These are phyloP conservation scores for Galendromus occidentalis DNA, from an alignment of 1,140 invertebrate genomes.

Conservation along the genomic window DNA sequence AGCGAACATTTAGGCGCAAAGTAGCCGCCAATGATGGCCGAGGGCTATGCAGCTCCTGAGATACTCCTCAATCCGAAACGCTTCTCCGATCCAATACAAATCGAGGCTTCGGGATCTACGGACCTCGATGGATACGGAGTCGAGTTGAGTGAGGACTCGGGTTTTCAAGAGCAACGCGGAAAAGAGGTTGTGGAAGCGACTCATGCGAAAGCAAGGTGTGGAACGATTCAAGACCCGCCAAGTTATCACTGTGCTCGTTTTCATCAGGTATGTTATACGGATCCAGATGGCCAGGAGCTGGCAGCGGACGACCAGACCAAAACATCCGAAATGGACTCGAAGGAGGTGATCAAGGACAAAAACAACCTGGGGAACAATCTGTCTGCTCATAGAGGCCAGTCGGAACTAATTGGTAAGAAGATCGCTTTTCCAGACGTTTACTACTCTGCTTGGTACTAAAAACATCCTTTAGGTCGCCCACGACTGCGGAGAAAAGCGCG, in stretches of 20 bases:
- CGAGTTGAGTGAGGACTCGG: background rate
- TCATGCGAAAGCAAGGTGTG: too few species aligned
- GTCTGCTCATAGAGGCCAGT: background rate
- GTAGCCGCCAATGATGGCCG: too few species aligned
- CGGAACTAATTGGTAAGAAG: too few species aligned
- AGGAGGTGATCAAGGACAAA: background rate
- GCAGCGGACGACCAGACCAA: background rate
- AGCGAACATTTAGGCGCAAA: too few species aligned
- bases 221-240: too few species aligned
- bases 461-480: too few species aligned
- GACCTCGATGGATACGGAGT: background rate
- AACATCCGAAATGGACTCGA: background rate
- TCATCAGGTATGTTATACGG: background rate
- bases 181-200: too few species aligned
- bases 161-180: too few species aligned
- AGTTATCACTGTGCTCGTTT: too few species aligned
- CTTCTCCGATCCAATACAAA: constrained; percentile 1
- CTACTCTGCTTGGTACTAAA: too few species aligned
- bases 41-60: background rate
- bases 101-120: background rate
- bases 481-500: too few species aligned
- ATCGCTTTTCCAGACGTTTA: too few species aligned
- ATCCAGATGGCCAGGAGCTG: background rate
- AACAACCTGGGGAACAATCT: background rate
- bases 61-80: background rate